phyloP scores from a whole-genome alignment of 2,888 invertebrate species.

The Anoncus sp. region DNA sequence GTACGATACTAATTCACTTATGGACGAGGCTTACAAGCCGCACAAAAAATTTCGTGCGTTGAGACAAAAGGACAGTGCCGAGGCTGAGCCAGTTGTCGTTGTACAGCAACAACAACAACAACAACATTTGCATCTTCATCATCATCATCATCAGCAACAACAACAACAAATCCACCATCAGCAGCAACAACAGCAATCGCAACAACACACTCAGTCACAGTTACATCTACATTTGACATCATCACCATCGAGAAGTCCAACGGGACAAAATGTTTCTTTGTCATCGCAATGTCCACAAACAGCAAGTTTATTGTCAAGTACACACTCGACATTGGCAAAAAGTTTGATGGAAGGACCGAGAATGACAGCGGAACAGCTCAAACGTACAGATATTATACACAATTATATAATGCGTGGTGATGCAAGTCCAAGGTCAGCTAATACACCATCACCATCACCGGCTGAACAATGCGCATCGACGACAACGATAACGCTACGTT shows the following conservation, averaged over 20 bases:
- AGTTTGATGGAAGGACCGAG: conserved; percentile 96
- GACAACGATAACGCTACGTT: conserved; percentile 80
- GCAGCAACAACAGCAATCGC: conserved; percentile 74
- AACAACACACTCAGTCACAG: conserved; percentile 82
- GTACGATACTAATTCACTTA: conserved; percentile 94
- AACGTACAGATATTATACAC: conserved; percentile 96
- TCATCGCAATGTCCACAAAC: conserved; percentile 81
- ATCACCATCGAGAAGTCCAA: conserved; percentile 83
- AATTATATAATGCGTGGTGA: conserved; percentile 95
- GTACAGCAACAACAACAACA: conserved; percentile 84
- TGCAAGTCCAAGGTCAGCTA: conserved; percentile 81
- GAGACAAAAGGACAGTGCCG: conserved; percentile 91
- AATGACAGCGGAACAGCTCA: conserved; percentile 96
- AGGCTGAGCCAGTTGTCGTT: conserved; percentile 88
- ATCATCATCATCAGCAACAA: conserved; percentile 77
- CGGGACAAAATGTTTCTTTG: no score
- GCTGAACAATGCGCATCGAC: conserved; percentile 85
- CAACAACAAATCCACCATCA: conserved; percentile 72
- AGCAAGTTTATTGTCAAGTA: conserved; percentile 90
- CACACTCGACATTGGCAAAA: conserved; percentile 95
- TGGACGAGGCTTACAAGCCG: conserved; percentile 98
- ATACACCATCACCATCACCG: conserved; percentile 82
- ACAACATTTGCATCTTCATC: conserved; percentile 79
- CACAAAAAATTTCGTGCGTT: conserved; percentile 97
- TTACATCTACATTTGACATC: conserved; percentile 84